Evolutionary conservation across 2,888 invertebrate species (phyloP).

Genomic region (Drosophila cracens): DNA sequence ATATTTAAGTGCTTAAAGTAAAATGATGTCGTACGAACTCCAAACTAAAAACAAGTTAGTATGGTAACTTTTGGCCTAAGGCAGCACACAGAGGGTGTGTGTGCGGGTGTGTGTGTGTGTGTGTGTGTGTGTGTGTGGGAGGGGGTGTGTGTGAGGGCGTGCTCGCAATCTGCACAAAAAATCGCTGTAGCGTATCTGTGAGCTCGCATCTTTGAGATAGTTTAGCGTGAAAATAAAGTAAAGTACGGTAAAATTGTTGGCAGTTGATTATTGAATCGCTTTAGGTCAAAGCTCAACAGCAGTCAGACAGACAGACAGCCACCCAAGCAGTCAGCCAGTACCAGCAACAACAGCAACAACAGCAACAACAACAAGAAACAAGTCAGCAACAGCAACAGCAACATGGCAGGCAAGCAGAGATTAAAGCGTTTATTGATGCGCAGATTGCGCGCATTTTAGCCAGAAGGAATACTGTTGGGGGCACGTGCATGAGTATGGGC

Average conservation of each 20-base stretch:
- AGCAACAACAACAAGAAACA: slow-evolving; percentile 33
- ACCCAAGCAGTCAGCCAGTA: slow-evolving; percentile 36
- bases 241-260: slow-evolving; percentile 81
- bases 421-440: slow-evolving; percentile 80
- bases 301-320: slow-evolving; percentile 42
- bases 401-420: slow-evolving; percentile 79
- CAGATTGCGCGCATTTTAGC: slow-evolving; percentile 81
- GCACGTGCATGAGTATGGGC: background rate
- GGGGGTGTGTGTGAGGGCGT: slow-evolving; percentile 44
- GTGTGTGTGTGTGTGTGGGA: slow-evolving; percentile 11
- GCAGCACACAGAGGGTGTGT: slow-evolving; percentile 41
- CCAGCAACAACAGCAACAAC: slow-evolving; percentile 28
- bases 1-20: slow-evolving; percentile 83
- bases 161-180: slow-evolving; percentile 75
- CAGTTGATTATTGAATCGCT: slow-evolving; percentile 81
- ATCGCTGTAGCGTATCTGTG: slow-evolving; percentile 80
- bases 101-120: background rate
- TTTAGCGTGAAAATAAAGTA: slow-evolving; percentile 81
- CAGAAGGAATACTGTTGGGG: slow-evolving; percentile 62
- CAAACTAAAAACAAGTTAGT: slow-evolving; percentile 82
- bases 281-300: slow-evolving; percentile 80
- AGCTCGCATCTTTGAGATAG: slow-evolving; percentile 81
- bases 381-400: slow-evolving; percentile 54
- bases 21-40: slow-evolving; percentile 83
- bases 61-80: slow-evolving; percentile 80